phyloP scores from a whole-genome alignment of 1,140 invertebrate species.

The Orchestia grillus region DNA sequence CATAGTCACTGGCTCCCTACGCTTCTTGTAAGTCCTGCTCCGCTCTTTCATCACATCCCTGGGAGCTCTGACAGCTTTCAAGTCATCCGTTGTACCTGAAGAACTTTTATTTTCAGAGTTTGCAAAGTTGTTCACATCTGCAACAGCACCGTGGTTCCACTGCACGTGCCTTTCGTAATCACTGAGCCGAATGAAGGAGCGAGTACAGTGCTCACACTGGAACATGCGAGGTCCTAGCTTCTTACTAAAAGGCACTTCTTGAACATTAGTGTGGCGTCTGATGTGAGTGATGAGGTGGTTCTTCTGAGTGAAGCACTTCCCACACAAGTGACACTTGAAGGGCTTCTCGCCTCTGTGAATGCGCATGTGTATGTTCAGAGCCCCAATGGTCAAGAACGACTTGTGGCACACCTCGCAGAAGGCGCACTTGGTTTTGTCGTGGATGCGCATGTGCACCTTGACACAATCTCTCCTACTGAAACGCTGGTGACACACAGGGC shows the following conservation, averaged over 20 bases:
- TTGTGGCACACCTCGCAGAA: constrained; percentile 68
- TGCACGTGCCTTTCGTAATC: constrained; percentile 67
- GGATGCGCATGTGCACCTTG: constrained; percentile 67
- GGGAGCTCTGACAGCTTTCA: constrained; percentile 61
- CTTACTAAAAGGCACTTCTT: constrained; percentile 65
- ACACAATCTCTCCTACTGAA: constrained; percentile 68
- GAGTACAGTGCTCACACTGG: constrained; percentile 67
- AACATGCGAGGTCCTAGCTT: constrained; percentile 67
- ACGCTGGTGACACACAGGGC: constrained; percentile 66
- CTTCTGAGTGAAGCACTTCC: constrained; percentile 67
- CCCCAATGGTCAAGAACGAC: constrained; percentile 66
- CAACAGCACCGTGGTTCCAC: constrained; percentile 67
- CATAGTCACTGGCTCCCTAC: constrained; percentile 61
- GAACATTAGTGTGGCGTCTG: constrained; percentile 67
- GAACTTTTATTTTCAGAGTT: background rate
- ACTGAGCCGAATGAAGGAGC: constrained; percentile 66
- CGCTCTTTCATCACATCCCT: constrained; percentile 62
- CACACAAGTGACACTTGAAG: constrained; percentile 68
- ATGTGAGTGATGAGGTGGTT: constrained; percentile 68
- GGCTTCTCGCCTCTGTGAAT: constrained; percentile 68
- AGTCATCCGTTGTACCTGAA: constrained; percentile 44
- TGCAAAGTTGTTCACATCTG: constrained; percentile 56
- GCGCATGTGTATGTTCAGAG: constrained; percentile 67
- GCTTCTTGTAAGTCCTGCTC: constrained; percentile 45
- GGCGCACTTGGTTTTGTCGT: constrained; percentile 67